These are phyloP conservation scores for Pionites leucogaster DNA, from an alignment of 2,113 vertebrate species.

Conservation along the genomic window DNA sequence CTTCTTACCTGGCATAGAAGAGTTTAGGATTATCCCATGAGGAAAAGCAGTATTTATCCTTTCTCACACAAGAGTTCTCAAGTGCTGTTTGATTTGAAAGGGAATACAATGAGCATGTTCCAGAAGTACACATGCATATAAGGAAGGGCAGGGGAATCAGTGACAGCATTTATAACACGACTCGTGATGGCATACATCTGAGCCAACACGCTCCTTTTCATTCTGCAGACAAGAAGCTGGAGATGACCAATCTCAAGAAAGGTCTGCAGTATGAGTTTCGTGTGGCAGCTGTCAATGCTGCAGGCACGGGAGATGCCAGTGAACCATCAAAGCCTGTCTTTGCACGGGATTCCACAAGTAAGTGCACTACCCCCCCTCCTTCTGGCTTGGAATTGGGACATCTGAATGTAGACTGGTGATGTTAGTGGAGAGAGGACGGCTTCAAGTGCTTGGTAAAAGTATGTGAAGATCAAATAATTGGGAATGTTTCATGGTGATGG, in stretches of 20 bases:
- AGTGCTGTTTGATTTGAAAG: neutral
- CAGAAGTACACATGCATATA: neutral
- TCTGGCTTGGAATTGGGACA: fast-evolving
- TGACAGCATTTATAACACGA: neutral
- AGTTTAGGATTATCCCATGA: neutral
- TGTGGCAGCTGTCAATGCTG: slow-evolving; percentile 83
- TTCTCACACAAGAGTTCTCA: neutral
- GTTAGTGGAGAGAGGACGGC: fast-evolving
- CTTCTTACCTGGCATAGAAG: neutral
- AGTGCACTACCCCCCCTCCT: slow-evolving; percentile 14
- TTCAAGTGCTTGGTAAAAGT: neutral
- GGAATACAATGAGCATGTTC: neutral
- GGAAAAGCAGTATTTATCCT: neutral
- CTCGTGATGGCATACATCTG: neutral
- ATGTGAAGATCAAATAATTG: neutral
- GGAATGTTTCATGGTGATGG: neutral
- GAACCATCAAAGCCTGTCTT: slow-evolving; percentile 80
- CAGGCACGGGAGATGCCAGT: slow-evolving; percentile 85
- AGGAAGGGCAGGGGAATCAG: neutral
- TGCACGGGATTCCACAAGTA: slow-evolving; percentile 84
- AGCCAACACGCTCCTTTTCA: neutral
- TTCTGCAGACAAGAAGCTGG: slow-evolving; percentile 76
- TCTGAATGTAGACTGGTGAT: neutral
- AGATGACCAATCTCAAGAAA: slow-evolving; percentile 76
- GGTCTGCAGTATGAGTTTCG: slow-evolving; percentile 90